Evolutionary conservation across 2,888 invertebrate genomes (phyloP), one percentile per base, ranked within the genome.

Genomic region (Dione vanillae): DNA sequence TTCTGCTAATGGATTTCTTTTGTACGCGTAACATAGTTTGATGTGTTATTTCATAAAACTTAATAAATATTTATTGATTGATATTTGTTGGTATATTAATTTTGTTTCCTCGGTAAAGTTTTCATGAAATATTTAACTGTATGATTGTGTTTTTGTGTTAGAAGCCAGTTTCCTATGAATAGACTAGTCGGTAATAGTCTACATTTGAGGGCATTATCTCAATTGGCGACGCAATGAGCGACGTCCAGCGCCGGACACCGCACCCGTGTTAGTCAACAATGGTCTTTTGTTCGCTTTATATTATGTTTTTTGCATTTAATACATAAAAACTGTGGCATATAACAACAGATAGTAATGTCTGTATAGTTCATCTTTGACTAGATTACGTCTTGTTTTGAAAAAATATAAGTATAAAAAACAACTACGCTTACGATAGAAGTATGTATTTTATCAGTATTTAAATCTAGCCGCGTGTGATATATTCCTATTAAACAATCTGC

Each of bases 201-300:
- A 90, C 91, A 91, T 91, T 91, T 90, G 89, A 85, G 84, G 85
- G 87, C 85, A 92, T 93, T 92, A 92, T 89, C 88, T 92, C 91
- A 92, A 93, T 93, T 92, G 92, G 87, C 89, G 86, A 85, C 86
- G 88, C 89, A 91, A 87, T 91, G 91, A 88, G 85, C 87, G 89
- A 85, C 89, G 88, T 91, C 88, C 80, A 79, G 75, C 35, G 82
- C 86, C 91, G 91, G 90, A 89, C 90, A 86, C 91, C 91, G 91
- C 92, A 84, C 91, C 90, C 89, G 89, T 78, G 78, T 78, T 78
- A 74, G 76, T 80, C 80, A 75, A 83, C 82, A 88, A 86, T 86
- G 81, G 80, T 78, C 82, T 85, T 86, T 87, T 89, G 89, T 87
- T 85, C 83, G 85, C 83, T 82, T 84, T 69, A 89, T 88, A 90